These are phyloP conservation scores for Palythoa heliodiscus DNA, from an alignment of 92 coral and sea anemone species.

Conservation along the genomic window DNA sequence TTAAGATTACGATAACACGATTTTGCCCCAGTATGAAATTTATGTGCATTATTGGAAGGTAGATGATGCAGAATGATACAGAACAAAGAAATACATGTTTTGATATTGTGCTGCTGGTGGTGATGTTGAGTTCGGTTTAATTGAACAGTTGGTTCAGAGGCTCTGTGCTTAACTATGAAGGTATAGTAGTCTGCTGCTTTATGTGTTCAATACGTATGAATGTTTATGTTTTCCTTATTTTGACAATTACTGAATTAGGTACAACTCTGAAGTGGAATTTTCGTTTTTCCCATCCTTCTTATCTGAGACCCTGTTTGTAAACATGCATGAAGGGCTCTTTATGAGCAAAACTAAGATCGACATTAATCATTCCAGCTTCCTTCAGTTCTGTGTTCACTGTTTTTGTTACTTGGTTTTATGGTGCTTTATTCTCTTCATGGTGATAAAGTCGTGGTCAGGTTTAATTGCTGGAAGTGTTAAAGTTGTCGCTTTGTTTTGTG, in stretches of 20 bases:
- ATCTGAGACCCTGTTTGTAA: too few species aligned
- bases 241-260: not conserved
- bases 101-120: constrained; percentile 1
- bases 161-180: constrained; percentile 11
- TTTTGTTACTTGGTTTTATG: not conserved
- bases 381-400: not conserved
- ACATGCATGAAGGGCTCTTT: not conserved
- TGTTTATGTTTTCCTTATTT: not conserved
- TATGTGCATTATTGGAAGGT: constrained; percentile 12
- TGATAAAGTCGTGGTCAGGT: not conserved
- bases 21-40: constrained; percentile 26
- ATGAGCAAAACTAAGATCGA: not conserved
- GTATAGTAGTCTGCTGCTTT: not conserved
- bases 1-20: constrained; percentile 11
- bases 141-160: not conserved
- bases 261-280: not conserved
- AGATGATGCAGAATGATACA: not conserved
- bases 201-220: not conserved
- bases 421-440: not conserved
- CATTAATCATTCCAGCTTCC: not conserved
- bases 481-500: not conserved
- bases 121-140: not conserved
- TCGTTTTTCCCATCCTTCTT: not conserved
- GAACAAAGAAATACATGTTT: constrained; percentile 1
- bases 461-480: not conserved